These are phyloP conservation scores for Eutrigla gurnardus DNA, from an alignment of 2,797 vertebrate genomes.

Conservation along the genomic window DNA sequence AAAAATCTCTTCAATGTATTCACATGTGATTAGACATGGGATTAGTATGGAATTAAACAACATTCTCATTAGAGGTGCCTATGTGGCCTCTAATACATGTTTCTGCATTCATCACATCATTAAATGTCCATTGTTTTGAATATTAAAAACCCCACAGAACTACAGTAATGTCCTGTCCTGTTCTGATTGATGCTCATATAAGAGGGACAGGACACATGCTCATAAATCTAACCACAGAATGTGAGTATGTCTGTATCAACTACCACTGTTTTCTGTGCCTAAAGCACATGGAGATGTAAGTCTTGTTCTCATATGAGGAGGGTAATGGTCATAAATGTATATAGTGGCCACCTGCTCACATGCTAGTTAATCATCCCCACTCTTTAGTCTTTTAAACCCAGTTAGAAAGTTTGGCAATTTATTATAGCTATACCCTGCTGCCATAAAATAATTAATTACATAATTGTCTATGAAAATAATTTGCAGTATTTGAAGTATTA, in stretches of 20 bases:
- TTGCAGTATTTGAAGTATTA: not conserved
- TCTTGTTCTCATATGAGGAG: not conserved
- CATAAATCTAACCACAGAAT: not conserved
- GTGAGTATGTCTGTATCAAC: not conserved
- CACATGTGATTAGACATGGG: not conserved
- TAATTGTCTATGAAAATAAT: not conserved
- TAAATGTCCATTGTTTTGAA: not conserved
- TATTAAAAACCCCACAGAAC: not conserved
- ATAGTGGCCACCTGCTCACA: too few species aligned
- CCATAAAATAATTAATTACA: not conserved
- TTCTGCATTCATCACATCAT: not conserved
- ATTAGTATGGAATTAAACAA: not conserved
- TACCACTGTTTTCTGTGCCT: not conserved
- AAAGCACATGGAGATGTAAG: not conserved
- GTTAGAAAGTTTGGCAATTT: not conserved
- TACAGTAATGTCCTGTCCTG: not conserved
- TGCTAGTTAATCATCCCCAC: not conserved
- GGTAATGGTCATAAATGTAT: not conserved
- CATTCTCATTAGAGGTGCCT: not conserved
- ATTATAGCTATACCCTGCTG: not conserved
- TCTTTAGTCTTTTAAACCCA: not conserved
- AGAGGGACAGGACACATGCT: not conserved
- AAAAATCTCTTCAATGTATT: not conserved
- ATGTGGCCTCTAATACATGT: not conserved
- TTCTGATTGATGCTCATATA: not conserved